Evolutionary conservation across 2,113 vertebrate genomes (phyloP).

Genomic region (Atlantisia rogersi): DNA sequence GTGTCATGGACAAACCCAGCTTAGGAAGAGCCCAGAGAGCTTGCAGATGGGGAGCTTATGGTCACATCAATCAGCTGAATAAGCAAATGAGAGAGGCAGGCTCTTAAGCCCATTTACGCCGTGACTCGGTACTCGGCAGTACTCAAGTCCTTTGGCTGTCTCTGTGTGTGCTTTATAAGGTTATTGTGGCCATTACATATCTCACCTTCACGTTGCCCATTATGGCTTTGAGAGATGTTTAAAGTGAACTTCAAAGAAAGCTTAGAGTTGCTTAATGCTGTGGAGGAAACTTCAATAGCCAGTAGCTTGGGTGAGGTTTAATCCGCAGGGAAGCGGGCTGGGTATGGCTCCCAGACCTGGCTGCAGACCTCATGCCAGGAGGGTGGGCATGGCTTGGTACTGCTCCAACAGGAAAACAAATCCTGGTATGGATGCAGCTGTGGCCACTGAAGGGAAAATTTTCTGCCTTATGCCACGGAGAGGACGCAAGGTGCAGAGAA

Average conservation of each 20-base stretch:
- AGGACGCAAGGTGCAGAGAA: not conserved
- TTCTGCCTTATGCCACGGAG: not conserved
- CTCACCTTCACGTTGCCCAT: slow-evolving; percentile 19
- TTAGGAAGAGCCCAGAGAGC: not conserved
- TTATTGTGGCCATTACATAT: not conserved
- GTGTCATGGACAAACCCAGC: not conserved
- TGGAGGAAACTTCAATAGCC: not conserved
- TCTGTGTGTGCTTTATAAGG: not conserved
- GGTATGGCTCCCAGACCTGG: not conserved
- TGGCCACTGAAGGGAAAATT: not conserved
- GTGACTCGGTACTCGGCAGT: not conserved
- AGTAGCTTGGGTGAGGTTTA: not conserved
- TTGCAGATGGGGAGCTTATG: slow-evolving; percentile 32
- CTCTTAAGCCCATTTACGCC: not conserved
- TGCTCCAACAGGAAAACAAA: not conserved
- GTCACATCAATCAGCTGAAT: slow-evolving; percentile 3
- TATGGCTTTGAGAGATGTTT: slow-evolving; percentile 9
- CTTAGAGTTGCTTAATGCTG: not conserved
- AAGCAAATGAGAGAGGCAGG: slow-evolving; percentile 51
- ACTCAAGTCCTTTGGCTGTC: not conserved
- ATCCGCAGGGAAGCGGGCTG: not conserved
- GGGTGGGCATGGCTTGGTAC: not conserved
- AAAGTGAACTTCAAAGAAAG: slow-evolving; percentile 52
- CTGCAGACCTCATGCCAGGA: not conserved
- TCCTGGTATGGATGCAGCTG: not conserved